A percentile compares a stretch with the other conserved stretches of the same genome.
phyloP scores from a whole-genome alignment of 2,888 invertebrate genomes.

The Chrysolina americana region DNA sequence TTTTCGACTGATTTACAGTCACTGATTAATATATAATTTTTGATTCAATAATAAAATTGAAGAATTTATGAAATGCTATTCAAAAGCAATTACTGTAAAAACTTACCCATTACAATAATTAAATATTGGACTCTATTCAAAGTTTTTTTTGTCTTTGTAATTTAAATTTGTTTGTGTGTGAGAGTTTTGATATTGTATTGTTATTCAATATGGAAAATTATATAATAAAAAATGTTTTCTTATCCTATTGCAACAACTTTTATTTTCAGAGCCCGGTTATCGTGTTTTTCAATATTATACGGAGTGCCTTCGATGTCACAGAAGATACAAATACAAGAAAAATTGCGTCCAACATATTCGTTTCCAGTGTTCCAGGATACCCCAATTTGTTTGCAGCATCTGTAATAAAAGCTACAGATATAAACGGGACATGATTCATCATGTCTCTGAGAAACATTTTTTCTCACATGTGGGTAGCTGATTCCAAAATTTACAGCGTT shows the following conservation, averaged over 20 bases:
- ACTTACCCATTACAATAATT: no score
- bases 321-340: constrained; percentile 47
- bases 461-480: not conserved
- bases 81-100: no score
- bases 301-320: constrained; percentile 42
- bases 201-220: not conserved
- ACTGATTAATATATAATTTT: no score
- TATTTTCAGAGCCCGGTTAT: constrained; percentile 41
- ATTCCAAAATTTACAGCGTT: not conserved
- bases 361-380: constrained; percentile 70
- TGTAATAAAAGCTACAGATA: constrained; percentile 71
- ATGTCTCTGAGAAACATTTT: constrained; percentile 55
- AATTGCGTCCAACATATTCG: constrained; percentile 45
- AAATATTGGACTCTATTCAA: no score
- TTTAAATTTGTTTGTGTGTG: no score
- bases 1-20: no score
- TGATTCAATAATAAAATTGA: no score
- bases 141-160: no score
- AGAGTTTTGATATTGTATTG: no score
- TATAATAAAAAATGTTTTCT: not conserved
- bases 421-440: constrained; percentile 72
- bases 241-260: constrained; percentile 13
- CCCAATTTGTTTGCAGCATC: constrained; percentile 70
- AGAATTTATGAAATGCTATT: no score
- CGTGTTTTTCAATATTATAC: constrained; percentile 40